Evolutionary conservation across 1,140 invertebrate species (phyloP).

Genomic region (Idris sp.): DNA sequence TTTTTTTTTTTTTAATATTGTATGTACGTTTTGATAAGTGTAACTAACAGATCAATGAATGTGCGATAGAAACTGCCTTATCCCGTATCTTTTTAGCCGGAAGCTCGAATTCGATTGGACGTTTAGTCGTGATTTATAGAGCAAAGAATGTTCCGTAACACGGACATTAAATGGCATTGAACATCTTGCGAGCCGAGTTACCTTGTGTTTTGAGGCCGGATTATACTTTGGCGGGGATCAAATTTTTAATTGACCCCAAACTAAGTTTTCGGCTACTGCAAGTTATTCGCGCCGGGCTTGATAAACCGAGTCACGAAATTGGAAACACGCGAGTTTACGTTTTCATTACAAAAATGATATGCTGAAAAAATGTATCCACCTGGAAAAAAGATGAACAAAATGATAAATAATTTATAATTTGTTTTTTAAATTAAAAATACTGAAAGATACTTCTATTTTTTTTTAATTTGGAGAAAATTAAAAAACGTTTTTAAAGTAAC

Average conservation of each 20-base stretch:
- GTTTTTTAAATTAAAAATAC: too few relatives aligned
- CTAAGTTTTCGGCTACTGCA: constrained; percentile 29
- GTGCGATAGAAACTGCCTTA: constrained; percentile 37
- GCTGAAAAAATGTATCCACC: too few relatives aligned
- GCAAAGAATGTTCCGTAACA: constrained; percentile 50
- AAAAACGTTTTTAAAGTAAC: too few relatives aligned
- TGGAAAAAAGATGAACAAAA: too few relatives aligned
- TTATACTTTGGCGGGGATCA: constrained; percentile 25
- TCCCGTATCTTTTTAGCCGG: constrained; percentile 58
- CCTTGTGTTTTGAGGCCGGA: constrained; percentile 26
- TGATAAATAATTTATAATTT: too few relatives aligned
- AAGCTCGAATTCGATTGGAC: constrained; percentile 59
- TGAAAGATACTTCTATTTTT: too few relatives aligned
- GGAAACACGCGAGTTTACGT: constrained; percentile 18
- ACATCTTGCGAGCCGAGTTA: constrained; percentile 26
- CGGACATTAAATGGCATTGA: constrained; percentile 61
- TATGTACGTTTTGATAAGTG: constrained; percentile 46
- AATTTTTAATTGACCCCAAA: constrained; percentile 53
- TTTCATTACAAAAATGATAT: constrained; percentile 1
- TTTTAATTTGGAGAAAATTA: too few relatives aligned
- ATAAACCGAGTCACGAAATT: constrained; percentile 18
- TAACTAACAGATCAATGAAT: constrained; percentile 44
- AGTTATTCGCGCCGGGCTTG: constrained; percentile 14
- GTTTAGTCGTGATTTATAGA: constrained; percentile 55
- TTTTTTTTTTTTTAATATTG: too few relatives aligned